These are phyloP conservation scores for Hirtodrosophila cameraria DNA, from an alignment of 2,888 invertebrate species.

Conservation along the genomic window DNA sequence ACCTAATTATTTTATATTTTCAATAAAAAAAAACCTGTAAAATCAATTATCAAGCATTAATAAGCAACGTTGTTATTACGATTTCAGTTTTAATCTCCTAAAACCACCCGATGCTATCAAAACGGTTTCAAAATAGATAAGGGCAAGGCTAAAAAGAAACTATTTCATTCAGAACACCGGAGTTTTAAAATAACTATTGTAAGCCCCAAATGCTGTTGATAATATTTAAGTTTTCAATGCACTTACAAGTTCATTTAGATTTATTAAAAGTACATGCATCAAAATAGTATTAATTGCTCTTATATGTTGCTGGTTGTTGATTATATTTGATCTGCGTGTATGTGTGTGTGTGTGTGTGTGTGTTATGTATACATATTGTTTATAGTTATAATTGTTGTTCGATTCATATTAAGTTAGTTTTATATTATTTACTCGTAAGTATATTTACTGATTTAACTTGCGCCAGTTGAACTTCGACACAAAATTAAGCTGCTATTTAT, in stretches of 20 bases:
- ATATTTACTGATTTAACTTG: slow-evolving; percentile 7
- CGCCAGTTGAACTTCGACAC: slow-evolving; percentile 21
- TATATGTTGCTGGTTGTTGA: slow-evolving; percentile 22
- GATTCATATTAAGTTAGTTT: slow-evolving; percentile 29
- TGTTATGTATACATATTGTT: slow-evolving; percentile 4
- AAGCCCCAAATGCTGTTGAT: too few species aligned
- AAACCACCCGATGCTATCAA: too few species aligned
- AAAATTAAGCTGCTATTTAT: slow-evolving; percentile 8
- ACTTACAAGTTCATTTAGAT: slow-evolving; percentile 46
- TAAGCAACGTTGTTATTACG: too few species aligned
- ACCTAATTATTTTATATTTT: too few species aligned
- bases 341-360: slow-evolving; percentile 5
- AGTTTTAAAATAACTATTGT: too few species aligned
- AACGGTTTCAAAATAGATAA: too few species aligned
- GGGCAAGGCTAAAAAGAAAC: too few species aligned
- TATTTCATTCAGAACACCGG: too few species aligned
- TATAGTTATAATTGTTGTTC: slow-evolving; percentile 43
- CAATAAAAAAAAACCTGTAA: too few species aligned
- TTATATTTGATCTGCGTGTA: slow-evolving; percentile 23
- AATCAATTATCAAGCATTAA: too few species aligned
- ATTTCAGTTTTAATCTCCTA: too few species aligned
- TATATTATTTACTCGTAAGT: background rate
- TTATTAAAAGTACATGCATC: slow-evolving; percentile 71
- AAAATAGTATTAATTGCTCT: slow-evolving; percentile 54
- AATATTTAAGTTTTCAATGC: slow-evolving; percentile 24